A percentile compares a stretch with the other conserved stretches of the same genome.
phyloP scores from a whole-genome alignment of 2,888 invertebrate genomes.

The Mesoligia furuncula region DNA sequence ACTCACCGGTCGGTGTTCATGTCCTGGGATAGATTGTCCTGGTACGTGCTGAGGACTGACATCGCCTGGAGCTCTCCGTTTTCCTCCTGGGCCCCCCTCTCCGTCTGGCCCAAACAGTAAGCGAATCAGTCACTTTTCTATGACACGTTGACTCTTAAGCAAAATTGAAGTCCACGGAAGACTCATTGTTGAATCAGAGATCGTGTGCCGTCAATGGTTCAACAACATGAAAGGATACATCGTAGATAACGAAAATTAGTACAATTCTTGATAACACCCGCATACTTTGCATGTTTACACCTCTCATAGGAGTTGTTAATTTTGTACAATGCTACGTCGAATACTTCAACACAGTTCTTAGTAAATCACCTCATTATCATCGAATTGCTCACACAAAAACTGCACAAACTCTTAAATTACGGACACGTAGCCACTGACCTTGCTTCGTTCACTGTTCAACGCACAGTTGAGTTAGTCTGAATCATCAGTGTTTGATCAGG shows the following conservation, averaged over 20 bases:
- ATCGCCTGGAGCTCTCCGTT: constrained; percentile 89
- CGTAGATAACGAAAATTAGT: constrained; percentile 54
- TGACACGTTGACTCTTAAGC: constrained; percentile 21
- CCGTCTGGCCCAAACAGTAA: constrained; percentile 83
- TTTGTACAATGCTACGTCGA: constrained; percentile 72
- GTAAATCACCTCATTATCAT: constrained; percentile 78
- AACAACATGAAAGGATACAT: constrained; percentile 39
- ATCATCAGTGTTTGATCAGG: constrained; percentile 78
- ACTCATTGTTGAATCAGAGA: constrained; percentile 42
- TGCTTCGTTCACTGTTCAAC: constrained; percentile 70
- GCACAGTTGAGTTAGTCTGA: constrained; percentile 68
- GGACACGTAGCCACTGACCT: constrained; percentile 76
- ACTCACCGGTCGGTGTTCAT: constrained; percentile 92
- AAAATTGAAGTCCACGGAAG: constrained; percentile 41
- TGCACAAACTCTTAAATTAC: constrained; percentile 66
- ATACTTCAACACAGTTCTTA: constrained; percentile 76
- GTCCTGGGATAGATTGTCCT: constrained; percentile 90
- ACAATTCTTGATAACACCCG: constrained; percentile 45
- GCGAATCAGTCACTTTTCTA: constrained; percentile 52
- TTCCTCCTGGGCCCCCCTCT: constrained; percentile 81
- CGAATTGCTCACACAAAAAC: constrained; percentile 63
- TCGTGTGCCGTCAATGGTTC: constrained; percentile 12
- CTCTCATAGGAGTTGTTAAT: constrained; percentile 63
- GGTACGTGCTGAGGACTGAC: constrained; percentile 91
- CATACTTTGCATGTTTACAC: constrained; percentile 67